Conservation (phyloP, 2,113 vertebrate species). For the Scatophagus argus region DNA sequence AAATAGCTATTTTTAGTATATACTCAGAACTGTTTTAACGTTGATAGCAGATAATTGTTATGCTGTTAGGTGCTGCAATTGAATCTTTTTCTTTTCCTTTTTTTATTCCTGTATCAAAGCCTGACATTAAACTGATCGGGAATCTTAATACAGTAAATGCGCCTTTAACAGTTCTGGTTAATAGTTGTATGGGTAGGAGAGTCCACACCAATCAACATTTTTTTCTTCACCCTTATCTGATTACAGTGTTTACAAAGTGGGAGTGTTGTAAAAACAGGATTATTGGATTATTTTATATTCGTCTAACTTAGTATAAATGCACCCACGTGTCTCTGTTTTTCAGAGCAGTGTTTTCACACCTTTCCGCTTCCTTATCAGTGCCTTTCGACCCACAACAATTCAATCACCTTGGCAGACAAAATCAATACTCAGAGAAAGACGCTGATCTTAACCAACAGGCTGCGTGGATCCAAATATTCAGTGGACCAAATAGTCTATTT, state of each 20-base stretch:
- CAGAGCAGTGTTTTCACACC: constrained; percentile 68
- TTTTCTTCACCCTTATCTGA: constrained; percentile 63
- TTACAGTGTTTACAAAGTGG: constrained; percentile 72
- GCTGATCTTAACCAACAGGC: constrained; percentile 56
- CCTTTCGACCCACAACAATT: constrained; percentile 43
- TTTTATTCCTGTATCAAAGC: constrained; percentile 9
- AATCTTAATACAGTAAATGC: background rate
- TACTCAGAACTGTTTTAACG: background rate
- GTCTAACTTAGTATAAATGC: constrained; percentile 35
- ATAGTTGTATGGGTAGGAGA: constrained; percentile 13
- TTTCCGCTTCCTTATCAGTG: constrained; percentile 66
- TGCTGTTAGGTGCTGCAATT: constrained; percentile 1
- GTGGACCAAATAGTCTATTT: constrained; percentile 50
- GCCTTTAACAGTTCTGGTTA: constrained; percentile 42
- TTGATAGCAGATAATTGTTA: background rate
- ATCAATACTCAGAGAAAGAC: constrained; percentile 50
- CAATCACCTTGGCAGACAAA: constrained; percentile 51
- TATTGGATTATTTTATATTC: constrained; percentile 61
- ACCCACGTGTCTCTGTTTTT: constrained; percentile 20
- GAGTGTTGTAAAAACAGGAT: constrained; percentile 67
- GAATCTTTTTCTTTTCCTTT: background rate
- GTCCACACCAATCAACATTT: constrained; percentile 51
- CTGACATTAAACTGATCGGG: constrained; percentile 2
- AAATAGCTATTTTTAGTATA: background rate
- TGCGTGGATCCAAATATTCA: constrained; percentile 33